phyloP scores from a whole-genome alignment of 2,113 vertebrate species.

The Corynorhinus townsendii region DNA sequence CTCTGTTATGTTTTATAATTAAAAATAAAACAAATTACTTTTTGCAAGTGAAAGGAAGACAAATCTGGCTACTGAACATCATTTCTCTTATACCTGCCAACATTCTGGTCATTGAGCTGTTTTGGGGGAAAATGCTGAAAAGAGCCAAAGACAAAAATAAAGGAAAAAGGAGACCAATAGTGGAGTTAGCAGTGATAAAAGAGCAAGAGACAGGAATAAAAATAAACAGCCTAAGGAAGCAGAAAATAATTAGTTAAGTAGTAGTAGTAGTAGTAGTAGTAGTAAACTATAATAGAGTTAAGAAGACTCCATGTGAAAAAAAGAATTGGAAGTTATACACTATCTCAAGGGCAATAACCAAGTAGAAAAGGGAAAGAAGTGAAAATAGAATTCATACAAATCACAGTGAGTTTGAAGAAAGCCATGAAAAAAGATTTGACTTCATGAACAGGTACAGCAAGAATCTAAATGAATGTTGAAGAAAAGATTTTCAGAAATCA shows the following conservation, averaged over 20 bases:
- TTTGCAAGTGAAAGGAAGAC: background rate
- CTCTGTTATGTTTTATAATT: background rate
- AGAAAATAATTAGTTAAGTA: background rate
- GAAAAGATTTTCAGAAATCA: slow-evolving; percentile 36
- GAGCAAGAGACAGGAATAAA: background rate
- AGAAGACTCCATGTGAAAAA: background rate
- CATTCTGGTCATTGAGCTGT: background rate
- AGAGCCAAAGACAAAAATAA: background rate
- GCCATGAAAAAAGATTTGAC: background rate
- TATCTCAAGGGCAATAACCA: background rate
- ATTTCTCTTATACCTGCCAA: background rate
- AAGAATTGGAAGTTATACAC: background rate
- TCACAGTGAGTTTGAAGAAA: background rate
- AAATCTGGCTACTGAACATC: background rate
- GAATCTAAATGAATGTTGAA: slow-evolving; percentile 31
- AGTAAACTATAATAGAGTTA: background rate
- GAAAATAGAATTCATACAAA: background rate
- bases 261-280: background rate
- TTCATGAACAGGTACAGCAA: background rate
- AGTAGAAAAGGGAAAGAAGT: background rate
- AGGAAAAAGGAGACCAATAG: background rate
- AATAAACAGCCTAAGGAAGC: background rate
- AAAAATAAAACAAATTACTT: background rate
- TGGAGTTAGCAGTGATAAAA: background rate
- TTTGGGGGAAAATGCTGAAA: background rate